Conservation (phyloP, 2,797 vertebrate genomes). For the Melopsittacus undulatus region DNA sequence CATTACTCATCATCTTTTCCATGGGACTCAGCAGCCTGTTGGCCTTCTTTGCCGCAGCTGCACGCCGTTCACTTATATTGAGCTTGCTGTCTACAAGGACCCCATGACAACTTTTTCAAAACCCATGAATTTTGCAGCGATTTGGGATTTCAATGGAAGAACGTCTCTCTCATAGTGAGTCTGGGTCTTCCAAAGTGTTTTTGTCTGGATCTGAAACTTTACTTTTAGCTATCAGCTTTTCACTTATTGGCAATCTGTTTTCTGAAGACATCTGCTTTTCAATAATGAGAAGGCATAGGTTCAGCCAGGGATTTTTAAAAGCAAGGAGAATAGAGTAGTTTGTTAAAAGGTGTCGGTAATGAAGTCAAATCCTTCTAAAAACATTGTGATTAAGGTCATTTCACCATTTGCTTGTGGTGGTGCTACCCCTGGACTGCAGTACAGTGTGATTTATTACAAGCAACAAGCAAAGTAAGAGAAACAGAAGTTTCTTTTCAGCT, state of each 20-base stretch:
- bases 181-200: not conserved
- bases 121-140: accelerated
- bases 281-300: not conserved
- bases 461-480: not conserved
- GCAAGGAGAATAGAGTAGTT: not conserved
- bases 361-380: not conserved
- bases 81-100: not conserved
- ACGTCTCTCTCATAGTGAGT: accelerated
- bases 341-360: not conserved
- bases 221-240: not conserved
- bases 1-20: not conserved
- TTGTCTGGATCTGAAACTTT: not conserved
- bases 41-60: not conserved
- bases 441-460: not conserved
- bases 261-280: not conserved
- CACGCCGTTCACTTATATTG: not conserved
- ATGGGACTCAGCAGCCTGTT: not conserved
- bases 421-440: not conserved
- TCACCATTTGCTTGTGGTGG: not conserved
- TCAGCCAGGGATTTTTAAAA: not conserved
- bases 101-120: not conserved
- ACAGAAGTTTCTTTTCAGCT: not conserved
- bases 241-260: not conserved
- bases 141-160: not conserved
- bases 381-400: not conserved